Evolutionary conservation across 2,888 invertebrate species (phyloP).

Genomic region (Oscheius sp.): DNA sequence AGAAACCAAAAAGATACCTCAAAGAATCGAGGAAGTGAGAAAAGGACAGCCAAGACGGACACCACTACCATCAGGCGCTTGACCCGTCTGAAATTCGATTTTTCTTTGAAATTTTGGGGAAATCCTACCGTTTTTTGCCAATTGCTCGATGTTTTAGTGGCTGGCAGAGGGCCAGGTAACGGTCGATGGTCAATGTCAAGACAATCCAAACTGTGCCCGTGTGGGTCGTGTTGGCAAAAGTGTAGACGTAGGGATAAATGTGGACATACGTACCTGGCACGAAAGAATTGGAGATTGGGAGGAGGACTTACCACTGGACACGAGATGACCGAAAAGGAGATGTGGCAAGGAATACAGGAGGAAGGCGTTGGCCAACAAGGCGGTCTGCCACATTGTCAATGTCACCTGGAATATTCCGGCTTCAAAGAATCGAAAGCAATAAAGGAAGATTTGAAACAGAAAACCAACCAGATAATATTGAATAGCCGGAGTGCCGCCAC

Average conservation of each 20-base stretch:
- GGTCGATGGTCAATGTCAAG: slow-evolving; percentile 69
- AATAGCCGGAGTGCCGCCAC: slow-evolving; percentile 67
- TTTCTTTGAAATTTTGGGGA: too few relatives aligned
- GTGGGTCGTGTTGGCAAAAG: slow-evolving; percentile 70
- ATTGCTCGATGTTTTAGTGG: slow-evolving; percentile 71
- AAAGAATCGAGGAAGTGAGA: slow-evolving; percentile 70
- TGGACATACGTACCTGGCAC: slow-evolving; percentile 60
- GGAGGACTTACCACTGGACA: slow-evolving; percentile 43
- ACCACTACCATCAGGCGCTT: slow-evolving; percentile 68
- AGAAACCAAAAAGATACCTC: slow-evolving; percentile 42
- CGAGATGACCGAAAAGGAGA: slow-evolving; percentile 58
- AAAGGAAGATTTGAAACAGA: background rate
- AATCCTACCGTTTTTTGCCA: slow-evolving; percentile 65
- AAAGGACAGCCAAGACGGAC: slow-evolving; percentile 65
- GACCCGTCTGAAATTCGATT: slow-evolving; percentile 63
- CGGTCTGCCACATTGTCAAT: slow-evolving; percentile 70
- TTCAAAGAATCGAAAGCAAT: background rate
- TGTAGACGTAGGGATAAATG: slow-evolving; percentile 70
- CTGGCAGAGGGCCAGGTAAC: slow-evolving; percentile 70
- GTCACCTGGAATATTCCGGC: slow-evolving; percentile 58
- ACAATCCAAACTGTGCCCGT: slow-evolving; percentile 72
- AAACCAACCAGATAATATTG: slow-evolving; percentile 70
- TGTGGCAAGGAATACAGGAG: slow-evolving; percentile 70
- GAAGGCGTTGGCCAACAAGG: slow-evolving; percentile 70
- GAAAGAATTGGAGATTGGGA: background rate